Evolutionary conservation across 2,113 vertebrate species (phyloP), one percentile per base, ranked within the genome.

Genomic region (Saccopteryx bilineata): DNA sequence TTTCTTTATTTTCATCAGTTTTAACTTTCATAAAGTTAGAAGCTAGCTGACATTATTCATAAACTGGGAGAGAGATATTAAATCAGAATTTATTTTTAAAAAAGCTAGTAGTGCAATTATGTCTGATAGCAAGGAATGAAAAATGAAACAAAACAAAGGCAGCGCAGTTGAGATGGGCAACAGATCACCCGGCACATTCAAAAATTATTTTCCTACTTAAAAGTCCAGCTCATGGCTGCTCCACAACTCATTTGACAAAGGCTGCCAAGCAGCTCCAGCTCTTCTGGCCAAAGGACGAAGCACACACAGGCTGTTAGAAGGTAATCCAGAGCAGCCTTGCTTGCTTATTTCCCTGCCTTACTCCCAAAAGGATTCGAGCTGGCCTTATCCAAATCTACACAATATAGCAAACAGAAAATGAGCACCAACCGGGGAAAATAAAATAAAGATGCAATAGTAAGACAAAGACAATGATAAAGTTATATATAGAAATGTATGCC

Each of bases 151-250:
- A 19, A 33, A 33, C 12, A 69, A 90, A 61, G 10, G 48, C 28
- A 12, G 90, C 24, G 83, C 26, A 2, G 8, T 65, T 87, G 63
- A 82, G 69, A 31, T 74, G 39, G 26, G 54, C 12, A 60, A 21
- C 71, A 46, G 14, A 75, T 17, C 33, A n/a, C 2, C 9, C 28
- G 50, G 18, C 54, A 56, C 72, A 54, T 65, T 33, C 48, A 61
- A 92, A 93, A 85, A 71, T 60, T 60, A 5, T 88, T 86, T 95
- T 82, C n/a, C 66, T 88, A 23, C 68, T 76, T 75, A 91, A 93
- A 92, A 96, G 78, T 83, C 66, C 87, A n/a, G 7, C 15, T 39
- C 17, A 5, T 8, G 39, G 1, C 24, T 86, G 14, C 23, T 90
- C 60, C 17, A 28, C 39, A 71, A 61, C 54, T 88, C 60, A 84